Percentiles rank a stretch among this genome's conserved stretches.
These are phyloP conservation scores for Drosophila yakuba DNA, from an alignment of 1,140 invertebrate genomes.

Conservation along the genomic window DNA sequence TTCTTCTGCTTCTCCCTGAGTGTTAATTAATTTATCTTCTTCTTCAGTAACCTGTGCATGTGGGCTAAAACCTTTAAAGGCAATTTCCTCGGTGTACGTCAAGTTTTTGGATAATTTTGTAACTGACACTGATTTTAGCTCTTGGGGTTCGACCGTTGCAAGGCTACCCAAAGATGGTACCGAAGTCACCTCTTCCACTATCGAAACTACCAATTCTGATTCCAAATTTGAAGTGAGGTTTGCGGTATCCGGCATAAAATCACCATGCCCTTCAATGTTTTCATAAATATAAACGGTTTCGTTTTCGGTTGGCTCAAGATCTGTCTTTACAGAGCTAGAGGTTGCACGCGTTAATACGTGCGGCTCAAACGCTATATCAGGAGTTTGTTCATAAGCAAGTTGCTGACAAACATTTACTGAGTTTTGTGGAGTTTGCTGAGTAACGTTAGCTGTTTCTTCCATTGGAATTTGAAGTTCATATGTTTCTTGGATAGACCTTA, in stretches of 20 bases:
- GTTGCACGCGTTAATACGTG: background rate
- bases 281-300: slow-evolving; percentile 61
- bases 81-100: slow-evolving; percentile 67
- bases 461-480: slow-evolving; percentile 50
- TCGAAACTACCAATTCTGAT: slow-evolving; percentile 83
- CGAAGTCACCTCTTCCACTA: slow-evolving; percentile 87
- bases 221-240: slow-evolving; percentile 6
- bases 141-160: slow-evolving; percentile 50
- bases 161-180: slow-evolving; percentile 85
- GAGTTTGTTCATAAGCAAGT: slow-evolving; percentile 43
- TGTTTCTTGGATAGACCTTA: slow-evolving; percentile 58
- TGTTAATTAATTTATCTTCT: no score
- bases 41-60: slow-evolving; percentile 9
- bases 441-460: slow-evolving; percentile 39
- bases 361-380: slow-evolving; percentile 4
- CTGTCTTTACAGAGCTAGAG: slow-evolving; percentile 15
- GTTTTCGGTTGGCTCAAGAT: slow-evolving; percentile 29
- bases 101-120: slow-evolving; percentile 52
- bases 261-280: slow-evolving; percentile 58
- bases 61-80: slow-evolving; percentile 63
- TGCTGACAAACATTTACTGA: slow-evolving; percentile 37
- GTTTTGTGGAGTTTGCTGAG: slow-evolving; percentile 22
- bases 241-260: slow-evolving; percentile 53
- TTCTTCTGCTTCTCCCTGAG: no score
- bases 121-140: slow-evolving; percentile 21